Evolutionary conservation across 2,888 invertebrate species (phyloP).

Genomic region (Mesoligia furuncula): DNA sequence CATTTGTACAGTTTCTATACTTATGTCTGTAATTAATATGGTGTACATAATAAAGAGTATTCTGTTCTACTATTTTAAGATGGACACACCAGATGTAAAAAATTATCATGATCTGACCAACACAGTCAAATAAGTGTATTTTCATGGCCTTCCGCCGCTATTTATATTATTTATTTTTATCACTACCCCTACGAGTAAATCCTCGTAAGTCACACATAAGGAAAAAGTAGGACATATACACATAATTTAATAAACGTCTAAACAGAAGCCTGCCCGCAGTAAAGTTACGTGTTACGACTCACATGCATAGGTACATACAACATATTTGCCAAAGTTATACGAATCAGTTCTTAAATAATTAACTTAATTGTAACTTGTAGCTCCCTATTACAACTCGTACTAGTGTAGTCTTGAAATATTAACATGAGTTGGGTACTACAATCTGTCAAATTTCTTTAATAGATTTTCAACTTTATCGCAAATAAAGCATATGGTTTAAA

Average conservation of each 20-base stretch:
- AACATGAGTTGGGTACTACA: slow-evolving; percentile 14
- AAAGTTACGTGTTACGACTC: slow-evolving; percentile 42
- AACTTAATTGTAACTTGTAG: slow-evolving; percentile 44
- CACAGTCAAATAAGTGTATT: neutral
- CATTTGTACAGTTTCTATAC: too few species aligned
- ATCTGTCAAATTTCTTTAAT: too few species aligned
- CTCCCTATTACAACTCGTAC: slow-evolving; percentile 22
- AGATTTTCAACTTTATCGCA: too few species aligned
- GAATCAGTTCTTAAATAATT: slow-evolving; percentile 41
- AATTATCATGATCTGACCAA: neutral
- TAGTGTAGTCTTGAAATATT: slow-evolving; percentile 39
- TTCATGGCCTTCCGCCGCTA: neutral
- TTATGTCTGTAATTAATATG: too few species aligned
- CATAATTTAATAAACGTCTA: slow-evolving; percentile 51
- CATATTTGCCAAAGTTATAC: slow-evolving; percentile 21
- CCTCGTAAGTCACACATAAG: slow-evolving; percentile 13
- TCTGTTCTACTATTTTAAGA: neutral
- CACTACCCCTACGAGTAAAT: neutral
- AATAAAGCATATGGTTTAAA: too few species aligned
- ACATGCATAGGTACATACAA: slow-evolving; percentile 17
- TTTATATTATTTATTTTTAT: slow-evolving; percentile 23
- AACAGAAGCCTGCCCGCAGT: slow-evolving; percentile 39
- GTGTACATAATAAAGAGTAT: too few species aligned
- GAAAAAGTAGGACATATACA: slow-evolving; percentile 35
- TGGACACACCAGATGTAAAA: neutral